Evolutionary conservation across 2,113 vertebrate genomes (phyloP).

Genomic region (Macaca mulatta): DNA sequence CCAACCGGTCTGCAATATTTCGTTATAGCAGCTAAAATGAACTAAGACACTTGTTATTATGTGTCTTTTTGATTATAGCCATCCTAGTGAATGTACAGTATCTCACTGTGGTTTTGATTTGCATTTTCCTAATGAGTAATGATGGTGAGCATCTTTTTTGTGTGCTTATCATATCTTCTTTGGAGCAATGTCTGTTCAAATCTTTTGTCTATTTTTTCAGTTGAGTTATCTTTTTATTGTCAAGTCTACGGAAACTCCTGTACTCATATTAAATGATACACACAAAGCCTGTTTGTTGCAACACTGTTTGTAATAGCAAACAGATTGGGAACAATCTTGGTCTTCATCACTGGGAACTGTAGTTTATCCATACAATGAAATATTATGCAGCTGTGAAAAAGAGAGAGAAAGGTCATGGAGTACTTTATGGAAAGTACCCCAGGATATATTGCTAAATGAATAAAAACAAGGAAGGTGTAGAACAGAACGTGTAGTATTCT

Average conservation of each 20-base stretch:
- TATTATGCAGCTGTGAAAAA: background rate
- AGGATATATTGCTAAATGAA: constrained; percentile 31
- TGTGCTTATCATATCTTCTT: background rate
- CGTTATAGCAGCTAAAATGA: background rate
- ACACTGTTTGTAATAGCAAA: background rate
- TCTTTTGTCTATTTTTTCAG: background rate
- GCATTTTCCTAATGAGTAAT: background rate
- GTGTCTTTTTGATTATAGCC: background rate
- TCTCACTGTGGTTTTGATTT: background rate
- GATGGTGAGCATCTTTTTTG: background rate
- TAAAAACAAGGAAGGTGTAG: background rate
- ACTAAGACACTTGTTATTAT: background rate
- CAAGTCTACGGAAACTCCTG: background rate
- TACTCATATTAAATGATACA: background rate
- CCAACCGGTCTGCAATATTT: background rate
- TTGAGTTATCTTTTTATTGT: constrained; percentile 1
- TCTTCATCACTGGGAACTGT: background rate
- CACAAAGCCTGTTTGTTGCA: background rate
- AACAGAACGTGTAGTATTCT: background rate
- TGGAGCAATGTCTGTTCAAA: constrained; percentile 15
- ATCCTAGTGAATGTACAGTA: background rate
- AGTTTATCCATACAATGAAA: background rate
- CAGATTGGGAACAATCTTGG: background rate
- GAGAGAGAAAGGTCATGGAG: background rate
- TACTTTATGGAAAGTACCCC: background rate